These are phyloP conservation scores for Drosophila acutilabella DNA, from an alignment of 2,888 invertebrate genomes.

Conservation along the genomic window DNA sequence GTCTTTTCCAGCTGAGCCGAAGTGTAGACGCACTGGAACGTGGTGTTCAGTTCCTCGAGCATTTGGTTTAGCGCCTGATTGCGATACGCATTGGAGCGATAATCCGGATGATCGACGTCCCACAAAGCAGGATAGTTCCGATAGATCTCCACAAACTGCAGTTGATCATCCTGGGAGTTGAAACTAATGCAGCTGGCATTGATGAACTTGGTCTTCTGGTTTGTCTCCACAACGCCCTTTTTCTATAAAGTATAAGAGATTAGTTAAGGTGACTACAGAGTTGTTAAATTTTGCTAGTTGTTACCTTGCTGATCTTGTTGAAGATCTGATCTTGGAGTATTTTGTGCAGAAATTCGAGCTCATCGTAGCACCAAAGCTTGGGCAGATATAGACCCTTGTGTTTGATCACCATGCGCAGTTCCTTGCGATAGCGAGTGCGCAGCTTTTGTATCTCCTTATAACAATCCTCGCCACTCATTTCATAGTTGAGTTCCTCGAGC, in stretches of 20 bases:
- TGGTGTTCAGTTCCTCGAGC: conserved; percentile 72
- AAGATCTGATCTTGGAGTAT: conserved; percentile 75
- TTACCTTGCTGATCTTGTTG: conserved; percentile 73
- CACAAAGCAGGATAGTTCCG: conserved; percentile 73
- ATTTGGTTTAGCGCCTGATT: conserved; percentile 73
- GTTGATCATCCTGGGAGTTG: conserved; percentile 59
- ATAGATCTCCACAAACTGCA: conserved; percentile 80
- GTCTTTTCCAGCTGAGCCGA: conserved; percentile 78
- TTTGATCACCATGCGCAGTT: conserved; percentile 74
- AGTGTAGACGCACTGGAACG: conserved; percentile 49
- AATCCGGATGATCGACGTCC: conserved; percentile 82
- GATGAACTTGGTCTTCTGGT: conserved; percentile 70
- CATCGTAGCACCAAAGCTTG: conserved; percentile 81
- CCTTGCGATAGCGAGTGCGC: conserved; percentile 78
- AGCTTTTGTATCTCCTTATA: conserved; percentile 76
- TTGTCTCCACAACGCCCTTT: conserved; percentile 70
- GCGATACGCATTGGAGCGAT: conserved; percentile 77
- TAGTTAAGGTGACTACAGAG: not conserved
- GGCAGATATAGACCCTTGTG: conserved; percentile 79
- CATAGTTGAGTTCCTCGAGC: conserved; percentile 62
- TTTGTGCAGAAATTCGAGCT: conserved; percentile 77
- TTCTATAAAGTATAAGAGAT: conserved; percentile 44
- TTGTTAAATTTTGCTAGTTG: not conserved
- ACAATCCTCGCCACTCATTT: conserved; percentile 70
- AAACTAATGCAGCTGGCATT: conserved; percentile 67